Conservation (phyloP, 2,113 vertebrate species). For the Calyptommatus sinebrachiatus region DNA sequence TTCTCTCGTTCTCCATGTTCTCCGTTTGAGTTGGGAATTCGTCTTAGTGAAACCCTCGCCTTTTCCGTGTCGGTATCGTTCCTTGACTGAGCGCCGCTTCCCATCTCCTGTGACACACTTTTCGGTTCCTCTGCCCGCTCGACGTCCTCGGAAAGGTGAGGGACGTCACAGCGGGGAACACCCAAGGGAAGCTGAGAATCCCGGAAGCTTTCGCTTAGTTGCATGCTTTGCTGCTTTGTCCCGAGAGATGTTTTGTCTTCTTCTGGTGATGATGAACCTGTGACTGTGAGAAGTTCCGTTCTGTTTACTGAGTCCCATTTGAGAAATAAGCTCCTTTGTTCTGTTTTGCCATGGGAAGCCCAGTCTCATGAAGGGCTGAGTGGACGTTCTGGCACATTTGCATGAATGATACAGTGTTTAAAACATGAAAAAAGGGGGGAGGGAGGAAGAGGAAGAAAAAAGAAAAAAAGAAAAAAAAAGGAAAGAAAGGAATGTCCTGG, state of each 20-base stretch:
- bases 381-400: constrained; percentile 18
- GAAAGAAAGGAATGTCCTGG: not conserved
- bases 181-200: not conserved
- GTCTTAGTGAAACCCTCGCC: constrained; percentile 21
- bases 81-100: not conserved
- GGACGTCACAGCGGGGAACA: not conserved
- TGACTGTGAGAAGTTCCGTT: constrained; percentile 23
- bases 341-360: constrained; percentile 19
- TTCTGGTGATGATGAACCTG: constrained; percentile 35
- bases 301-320: constrained; percentile 24
- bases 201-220: not conserved
- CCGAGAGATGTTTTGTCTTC: constrained; percentile 11
- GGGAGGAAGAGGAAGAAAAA: not conserved
- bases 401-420: constrained; percentile 18
- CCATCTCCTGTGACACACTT: not conserved
- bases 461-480: not conserved
- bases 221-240: constrained; percentile 16
- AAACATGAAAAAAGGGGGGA: constrained; percentile 3
- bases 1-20: constrained; percentile 9
- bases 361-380: not conserved
- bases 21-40: not conserved
- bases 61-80: constrained; percentile 15
- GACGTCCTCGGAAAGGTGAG: not conserved
- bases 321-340: constrained; percentile 53
- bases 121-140: not conserved